These are phyloP conservation scores for Setophaga petechia DNA, from an alignment of 2,113 vertebrate species.

Conservation along the genomic window DNA sequence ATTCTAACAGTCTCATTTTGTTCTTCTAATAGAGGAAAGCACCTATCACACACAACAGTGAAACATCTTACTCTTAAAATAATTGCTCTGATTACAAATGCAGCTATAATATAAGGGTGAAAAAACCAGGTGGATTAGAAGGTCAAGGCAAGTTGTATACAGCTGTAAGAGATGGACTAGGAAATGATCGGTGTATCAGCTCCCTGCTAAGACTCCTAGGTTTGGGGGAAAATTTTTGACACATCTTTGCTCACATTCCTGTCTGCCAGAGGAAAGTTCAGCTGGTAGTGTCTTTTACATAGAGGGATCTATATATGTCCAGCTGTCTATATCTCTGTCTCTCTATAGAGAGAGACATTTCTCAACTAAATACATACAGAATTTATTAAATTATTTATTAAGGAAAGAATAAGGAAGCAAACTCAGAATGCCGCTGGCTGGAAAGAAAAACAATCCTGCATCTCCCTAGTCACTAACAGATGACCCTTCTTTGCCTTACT, in stretches of 20 bases:
- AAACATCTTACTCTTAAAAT: not conserved
- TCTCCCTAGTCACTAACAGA: not conserved
- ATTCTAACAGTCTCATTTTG: not conserved
- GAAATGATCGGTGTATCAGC: not conserved
- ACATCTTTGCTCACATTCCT: not conserved
- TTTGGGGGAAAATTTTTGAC: not conserved
- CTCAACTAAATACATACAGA: not conserved
- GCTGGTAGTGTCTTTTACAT: not conserved
- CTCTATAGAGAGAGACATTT: not conserved
- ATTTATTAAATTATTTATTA: not conserved
- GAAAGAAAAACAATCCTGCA: not conserved
- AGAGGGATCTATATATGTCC: not conserved
- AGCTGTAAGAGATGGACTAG: not conserved
- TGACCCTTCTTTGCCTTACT: not conserved
- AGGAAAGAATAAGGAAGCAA: not conserved
- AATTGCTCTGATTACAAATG: not conserved
- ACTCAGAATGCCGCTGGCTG: not conserved
- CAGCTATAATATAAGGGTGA: not conserved
- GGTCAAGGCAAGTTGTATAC: not conserved
- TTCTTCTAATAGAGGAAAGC: not conserved
- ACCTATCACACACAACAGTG: not conserved
- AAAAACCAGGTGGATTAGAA: not conserved
- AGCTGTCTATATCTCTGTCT: not conserved
- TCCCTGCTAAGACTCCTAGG: not conserved
- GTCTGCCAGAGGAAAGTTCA: not conserved